Percentiles rank a stretch among this genome's conserved stretches.
phyloP scores from a whole-genome alignment of 2,888 invertebrate species.

The Alsophila aescularia region DNA sequence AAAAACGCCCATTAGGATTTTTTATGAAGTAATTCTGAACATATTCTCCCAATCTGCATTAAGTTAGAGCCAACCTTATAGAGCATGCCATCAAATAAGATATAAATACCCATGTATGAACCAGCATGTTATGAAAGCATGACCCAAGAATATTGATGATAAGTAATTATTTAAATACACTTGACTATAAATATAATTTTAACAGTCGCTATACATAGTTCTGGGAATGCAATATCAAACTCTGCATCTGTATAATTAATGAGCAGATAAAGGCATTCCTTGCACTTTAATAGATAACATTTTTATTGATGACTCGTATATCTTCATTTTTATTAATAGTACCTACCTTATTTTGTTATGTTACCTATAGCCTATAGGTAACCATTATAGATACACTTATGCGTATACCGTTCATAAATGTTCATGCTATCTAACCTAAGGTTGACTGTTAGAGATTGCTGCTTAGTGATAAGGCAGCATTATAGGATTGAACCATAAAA shows the following conservation, averaged over 20 bases:
- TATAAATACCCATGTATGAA: neutral
- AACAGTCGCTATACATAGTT: neutral
- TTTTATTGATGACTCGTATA: neutral
- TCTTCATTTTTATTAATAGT: too few species aligned
- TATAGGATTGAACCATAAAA: too few species aligned
- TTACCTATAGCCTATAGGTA: too few species aligned
- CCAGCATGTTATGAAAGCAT: neutral
- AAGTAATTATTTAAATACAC: neutral
- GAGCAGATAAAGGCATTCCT: neutral
- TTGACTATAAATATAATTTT: too few species aligned
- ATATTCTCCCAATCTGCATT: constrained; percentile 23
- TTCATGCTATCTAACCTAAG: too few species aligned
- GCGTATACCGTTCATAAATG: too few species aligned
- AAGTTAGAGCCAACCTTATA: constrained; percentile 6
- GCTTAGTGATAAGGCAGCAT: too few species aligned
- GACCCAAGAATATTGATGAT: neutral
- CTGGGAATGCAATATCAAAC: constrained; percentile 1
- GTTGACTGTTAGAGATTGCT: too few species aligned
- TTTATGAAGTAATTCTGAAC: constrained; percentile 16
- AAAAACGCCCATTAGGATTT: neutral
- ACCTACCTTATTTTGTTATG: too few species aligned
- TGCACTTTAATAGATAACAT: neutral
- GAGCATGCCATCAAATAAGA: constrained; percentile 9
- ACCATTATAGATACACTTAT: too few species aligned
- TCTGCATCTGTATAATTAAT: constrained; percentile 1